Evolutionary conservation across 2,113 vertebrate genomes (phyloP), one percentile per base, ranked within the genome.

Genomic region (Anoura caudifer): DNA sequence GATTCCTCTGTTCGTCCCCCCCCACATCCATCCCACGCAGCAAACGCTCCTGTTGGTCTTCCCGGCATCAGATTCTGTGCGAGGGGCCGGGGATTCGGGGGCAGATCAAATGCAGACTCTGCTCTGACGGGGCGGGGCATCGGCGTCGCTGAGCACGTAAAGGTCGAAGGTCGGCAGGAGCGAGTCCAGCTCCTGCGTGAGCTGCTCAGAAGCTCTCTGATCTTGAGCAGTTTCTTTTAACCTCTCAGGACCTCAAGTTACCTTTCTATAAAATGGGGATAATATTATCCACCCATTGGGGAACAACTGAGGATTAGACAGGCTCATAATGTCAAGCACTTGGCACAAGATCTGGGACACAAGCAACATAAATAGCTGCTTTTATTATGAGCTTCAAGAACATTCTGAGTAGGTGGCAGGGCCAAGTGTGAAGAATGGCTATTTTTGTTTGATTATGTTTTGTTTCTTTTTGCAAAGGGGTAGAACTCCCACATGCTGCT

Each of bases 401-500:
- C 56, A 76, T 84, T 95, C 43, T 56, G 80, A 92, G 56, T 54
- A 20, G 26, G 80, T 33, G 63, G 8, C 87, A 81, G 70, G 63
- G 36, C 59, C 38, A 59, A 47, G 75, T 4, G 6, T 56, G 67
- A 80, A 31, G 65, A 95, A 83, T 41, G 87, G 12, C 41, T 81
- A 52, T 87, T 97, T 95, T 72, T 91, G 79, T 82, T 82, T 73
- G 45, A 50, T 77, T 75, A 11, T 69, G 75, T 73, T 50, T 76
- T 85, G 80, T 50, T 87, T 92, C 38, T 15, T 94, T 90, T 73
- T 28, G 72, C 38, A 85, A 38, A 92, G 45, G 45, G 67, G 75
- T 41, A 85, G 80, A 47, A 85, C 45, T 69, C 81, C 70, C 33
- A 5, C 0, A 0, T 52, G 54, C 69, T 69, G 47, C 61, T 26